These are phyloP conservation scores for Pseudonaja textilis DNA, from an alignment of 2,113 vertebrate genomes.

Conservation along the genomic window DNA sequence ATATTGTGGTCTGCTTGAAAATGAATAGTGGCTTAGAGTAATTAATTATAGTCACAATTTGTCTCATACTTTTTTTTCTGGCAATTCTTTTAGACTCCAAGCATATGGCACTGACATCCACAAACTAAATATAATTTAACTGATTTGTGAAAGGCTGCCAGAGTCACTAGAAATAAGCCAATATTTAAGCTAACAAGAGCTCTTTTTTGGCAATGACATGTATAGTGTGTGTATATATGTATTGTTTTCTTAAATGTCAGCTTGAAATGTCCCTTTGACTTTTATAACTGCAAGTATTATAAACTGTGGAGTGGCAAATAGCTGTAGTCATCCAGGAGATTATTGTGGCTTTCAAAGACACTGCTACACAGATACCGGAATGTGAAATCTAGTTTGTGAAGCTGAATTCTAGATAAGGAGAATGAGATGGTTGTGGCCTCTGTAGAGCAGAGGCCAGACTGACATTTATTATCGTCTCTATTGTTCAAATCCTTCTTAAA, in stretches of 20 bases:
- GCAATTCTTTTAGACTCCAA: not conserved
- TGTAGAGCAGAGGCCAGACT: not conserved
- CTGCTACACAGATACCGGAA: not conserved
- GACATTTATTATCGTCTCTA: not conserved
- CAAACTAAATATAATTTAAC: not conserved
- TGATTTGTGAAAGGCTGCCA: not conserved
- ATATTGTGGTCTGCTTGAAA: not conserved
- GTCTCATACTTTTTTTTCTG: not conserved
- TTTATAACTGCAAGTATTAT: not conserved
- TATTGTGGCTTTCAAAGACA: not conserved
- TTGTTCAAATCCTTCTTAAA: not conserved
- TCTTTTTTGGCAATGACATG: not conserved
- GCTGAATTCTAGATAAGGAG: not conserved
- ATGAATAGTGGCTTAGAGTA: not conserved
- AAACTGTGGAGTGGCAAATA: not conserved
- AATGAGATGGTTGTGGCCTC: not conserved
- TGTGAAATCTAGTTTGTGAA: not conserved
- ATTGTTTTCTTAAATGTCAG: not conserved
- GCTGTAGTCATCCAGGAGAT: not conserved
- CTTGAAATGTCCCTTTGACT: not conserved
- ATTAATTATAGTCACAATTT: not conserved
- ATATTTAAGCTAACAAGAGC: not conserved
- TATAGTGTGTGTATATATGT: not conserved
- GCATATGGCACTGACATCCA: not conserved
- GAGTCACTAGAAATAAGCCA: not conserved